A percentile compares a stretch with the other conserved stretches of the same genome.
These are phyloP conservation scores for Tribolium castaneum DNA, from an alignment of 1,140 invertebrate species.

Conservation along the genomic window DNA sequence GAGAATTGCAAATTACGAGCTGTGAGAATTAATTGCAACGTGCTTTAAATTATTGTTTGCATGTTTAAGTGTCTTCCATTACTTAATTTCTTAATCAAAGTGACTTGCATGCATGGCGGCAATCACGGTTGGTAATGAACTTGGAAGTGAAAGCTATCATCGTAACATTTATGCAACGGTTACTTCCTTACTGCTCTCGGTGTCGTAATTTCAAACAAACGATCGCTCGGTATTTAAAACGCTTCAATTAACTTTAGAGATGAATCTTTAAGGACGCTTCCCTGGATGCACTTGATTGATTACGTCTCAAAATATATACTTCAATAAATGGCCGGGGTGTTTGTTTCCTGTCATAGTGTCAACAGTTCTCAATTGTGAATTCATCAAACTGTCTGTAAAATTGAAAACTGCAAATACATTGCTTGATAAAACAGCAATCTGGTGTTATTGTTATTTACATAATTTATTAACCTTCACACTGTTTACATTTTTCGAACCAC, in stretches of 20 bases:
- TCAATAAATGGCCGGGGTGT: not conserved
- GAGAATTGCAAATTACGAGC: not conserved
- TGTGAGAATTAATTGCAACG: not conserved
- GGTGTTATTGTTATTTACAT: not conserved
- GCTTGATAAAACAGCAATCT: not conserved
- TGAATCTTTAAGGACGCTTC: not conserved
- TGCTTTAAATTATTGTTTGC: conserved; percentile 1
- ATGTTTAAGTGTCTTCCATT: not conserved
- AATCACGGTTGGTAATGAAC: conserved; percentile 23
- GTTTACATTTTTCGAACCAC: not conserved
- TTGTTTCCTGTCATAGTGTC: not conserved
- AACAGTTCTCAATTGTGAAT: not conserved
- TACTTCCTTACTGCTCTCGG: conserved; percentile 5
- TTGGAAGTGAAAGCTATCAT: conserved; percentile 32
- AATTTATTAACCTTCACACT: not conserved
- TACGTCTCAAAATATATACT: not conserved
- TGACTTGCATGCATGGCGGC: conserved; percentile 9
- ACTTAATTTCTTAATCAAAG: conserved; percentile 20
- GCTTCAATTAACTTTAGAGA: not conserved
- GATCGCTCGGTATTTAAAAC: not conserved
- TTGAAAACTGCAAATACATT: not conserved
- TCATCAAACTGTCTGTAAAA: not conserved
- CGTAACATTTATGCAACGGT: conserved; percentile 22
- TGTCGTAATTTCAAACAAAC: conserved; percentile 24
- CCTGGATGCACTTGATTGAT: not conserved